Percentiles rank a stretch among this genome's conserved stretches.
Evolutionary conservation across 2,888 invertebrate genomes (phyloP).

Genomic region (Leistus spinibarbis): DNA sequence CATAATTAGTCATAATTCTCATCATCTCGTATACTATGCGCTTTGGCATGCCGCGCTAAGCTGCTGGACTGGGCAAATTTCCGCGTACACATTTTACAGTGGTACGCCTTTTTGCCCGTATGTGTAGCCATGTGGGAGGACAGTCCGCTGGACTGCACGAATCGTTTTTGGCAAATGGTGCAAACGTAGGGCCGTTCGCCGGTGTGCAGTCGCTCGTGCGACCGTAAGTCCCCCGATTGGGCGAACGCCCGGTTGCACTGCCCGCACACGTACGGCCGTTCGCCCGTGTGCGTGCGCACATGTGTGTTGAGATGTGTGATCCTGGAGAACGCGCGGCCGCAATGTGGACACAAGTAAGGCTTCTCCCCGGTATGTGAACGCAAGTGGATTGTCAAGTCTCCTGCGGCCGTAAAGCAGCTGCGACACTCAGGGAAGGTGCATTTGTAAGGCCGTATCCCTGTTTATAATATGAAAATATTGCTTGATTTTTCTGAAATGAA

Average conservation of each 20-base stretch:
- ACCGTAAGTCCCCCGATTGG: conserved; percentile 44
- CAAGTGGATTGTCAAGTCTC: conserved; percentile 54
- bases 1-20: too few species aligned
- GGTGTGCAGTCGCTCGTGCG: conserved; percentile 43
- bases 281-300: conserved; percentile 50
- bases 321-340: conserved; percentile 49
- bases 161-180: conserved; percentile 44
- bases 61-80: conserved; percentile 41
- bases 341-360: conserved; percentile 49
- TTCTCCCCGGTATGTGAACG: conserved; percentile 55
- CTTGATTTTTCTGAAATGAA: background rate
- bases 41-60: conserved; percentile 38
- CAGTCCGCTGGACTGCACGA: conserved; percentile 44
- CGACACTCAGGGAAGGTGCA: conserved; percentile 55
- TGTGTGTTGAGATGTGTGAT: conserved; percentile 46
- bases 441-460: conserved; percentile 41
- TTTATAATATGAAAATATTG: background rate
- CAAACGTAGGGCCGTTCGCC: conserved; percentile 44
- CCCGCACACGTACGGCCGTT: conserved; percentile 45
- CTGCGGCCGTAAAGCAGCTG: conserved; percentile 45
- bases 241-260: conserved; percentile 45
- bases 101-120: conserved; percentile 40
- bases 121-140: conserved; percentile 46
- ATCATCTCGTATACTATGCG: conserved; percentile 16
- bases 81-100: conserved; percentile 39